Base-by-base conservation (phyloP, 92 coral and sea anemone species). In the Ricordea florida region DNA sequence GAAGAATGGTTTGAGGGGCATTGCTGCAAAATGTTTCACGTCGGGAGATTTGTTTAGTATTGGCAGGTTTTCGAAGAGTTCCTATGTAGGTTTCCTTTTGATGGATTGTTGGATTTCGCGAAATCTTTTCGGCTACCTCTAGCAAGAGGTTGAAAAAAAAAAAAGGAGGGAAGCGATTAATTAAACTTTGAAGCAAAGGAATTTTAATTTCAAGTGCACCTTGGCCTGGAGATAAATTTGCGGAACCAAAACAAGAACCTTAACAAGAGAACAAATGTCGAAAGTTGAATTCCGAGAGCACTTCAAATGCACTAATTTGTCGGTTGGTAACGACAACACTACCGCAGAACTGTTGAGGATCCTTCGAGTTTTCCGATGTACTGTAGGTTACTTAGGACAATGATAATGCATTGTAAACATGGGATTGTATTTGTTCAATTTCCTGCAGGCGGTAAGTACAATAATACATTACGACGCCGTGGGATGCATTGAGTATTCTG, bases 1-100 rank as follows among this genome's bases (percentile, higher is more conserved):
- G 38, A 26, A 70, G 55, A 70, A 51, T 55, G 14, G 66, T 56
- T 70, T 56, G 65, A 56, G 53, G n/a, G 66, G 65, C 53, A 51
- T 50, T 56, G 41, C 77, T 65, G 31, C 77, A 70, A 70, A 70
- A 25, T 15, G 36, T 33, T 49, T 67, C 47, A 18, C 25, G 42
- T n/a, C n/a, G 35, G 18, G 56, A 2, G 55, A 63, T 55, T 63
- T 26, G 77, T 25, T 15, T n/a, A n/a, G n/a, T n/a, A n/a, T n/a
- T n/a, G n/a, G n/a, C n/a, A n/a, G n/a, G n/a, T n/a, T 11, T 29
- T 26, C 15, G 42, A 43, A 55, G 77, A 52, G 13, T 55, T 53
- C 77, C 65, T 41, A 32, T 27, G 3, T n/a, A n/a, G n/a, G n/a
- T n/a, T n/a, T n/a, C n/a, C n/a, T n/a, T n/a, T n/a, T n/a, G n/a